These are phyloP conservation scores for Drosophila nr. perissopoda DNA, from an alignment of 2,888 invertebrate genomes.

Conservation along the genomic window DNA sequence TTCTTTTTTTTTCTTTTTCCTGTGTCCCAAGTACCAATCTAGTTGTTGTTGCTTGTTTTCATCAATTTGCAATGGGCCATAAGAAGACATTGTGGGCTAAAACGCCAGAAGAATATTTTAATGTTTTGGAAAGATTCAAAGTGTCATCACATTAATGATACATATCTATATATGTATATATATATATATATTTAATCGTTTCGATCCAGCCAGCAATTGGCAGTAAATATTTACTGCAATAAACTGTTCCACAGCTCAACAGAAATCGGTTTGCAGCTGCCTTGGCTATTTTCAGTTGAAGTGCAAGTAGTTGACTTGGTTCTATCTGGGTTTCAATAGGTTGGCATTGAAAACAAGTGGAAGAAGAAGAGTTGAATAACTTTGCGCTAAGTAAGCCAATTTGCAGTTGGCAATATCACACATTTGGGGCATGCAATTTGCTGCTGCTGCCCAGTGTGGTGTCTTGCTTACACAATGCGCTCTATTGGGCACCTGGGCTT, in stretches of 20 bases:
- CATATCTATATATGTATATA: too few relatives aligned
- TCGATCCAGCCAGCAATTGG: too few relatives aligned
- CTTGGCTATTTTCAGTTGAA: constrained; percentile 1
- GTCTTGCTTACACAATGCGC: background rate
- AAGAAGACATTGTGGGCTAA: constrained; percentile 21
- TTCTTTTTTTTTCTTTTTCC: background rate
- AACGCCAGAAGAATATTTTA: constrained; percentile 33
- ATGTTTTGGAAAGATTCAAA: constrained; percentile 60
- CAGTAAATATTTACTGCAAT: background rate
- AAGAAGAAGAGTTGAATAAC: background rate
- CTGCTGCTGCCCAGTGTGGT: constrained; percentile 25
- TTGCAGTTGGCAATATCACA: constrained; percentile 52
- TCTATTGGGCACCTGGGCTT: constrained; percentile 29
- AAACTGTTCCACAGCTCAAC: background rate
- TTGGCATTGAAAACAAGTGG: constrained; percentile 32
- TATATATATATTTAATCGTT: background rate
- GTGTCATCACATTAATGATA: background rate
- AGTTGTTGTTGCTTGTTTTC: constrained; percentile 40
- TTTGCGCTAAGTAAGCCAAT: constrained; percentile 50
- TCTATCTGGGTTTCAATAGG: constrained; percentile 17
- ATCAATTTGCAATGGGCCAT: constrained; percentile 13
- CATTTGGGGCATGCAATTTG: constrained; percentile 59
- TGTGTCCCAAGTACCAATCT: constrained; percentile 4
- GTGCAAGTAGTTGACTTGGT: background rate
- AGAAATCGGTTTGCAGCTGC: background rate